Evolutionary conservation across 2,888 invertebrate genomes (phyloP).

Genomic region (Himalopsyche kuldschensis): DNA sequence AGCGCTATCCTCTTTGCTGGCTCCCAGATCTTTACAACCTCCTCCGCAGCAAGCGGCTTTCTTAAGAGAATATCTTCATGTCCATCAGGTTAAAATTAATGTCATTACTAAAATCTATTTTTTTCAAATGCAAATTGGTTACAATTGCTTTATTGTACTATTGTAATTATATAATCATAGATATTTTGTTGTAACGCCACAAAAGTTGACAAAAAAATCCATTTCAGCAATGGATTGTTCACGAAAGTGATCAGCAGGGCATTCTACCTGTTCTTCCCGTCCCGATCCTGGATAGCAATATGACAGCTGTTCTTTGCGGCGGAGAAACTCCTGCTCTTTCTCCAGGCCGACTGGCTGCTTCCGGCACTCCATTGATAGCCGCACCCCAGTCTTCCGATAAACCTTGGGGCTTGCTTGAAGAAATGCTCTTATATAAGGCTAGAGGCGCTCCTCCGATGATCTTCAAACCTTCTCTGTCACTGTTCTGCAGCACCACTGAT

Average conservation of each 20-base stretch:
- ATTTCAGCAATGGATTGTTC: conserved; percentile 56
- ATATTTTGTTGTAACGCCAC: too few species aligned
- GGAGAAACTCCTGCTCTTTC: conserved; percentile 56
- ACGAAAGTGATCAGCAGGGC: conserved; percentile 48
- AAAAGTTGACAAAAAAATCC: neutral
- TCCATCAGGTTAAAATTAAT: conserved; percentile 66
- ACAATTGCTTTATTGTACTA: too few species aligned
- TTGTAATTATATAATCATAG: too few species aligned
- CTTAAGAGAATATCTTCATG: conserved; percentile 83
- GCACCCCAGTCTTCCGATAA: conserved; percentile 36
- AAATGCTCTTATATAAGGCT: conserved; percentile 72
- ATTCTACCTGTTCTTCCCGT: conserved; percentile 69
- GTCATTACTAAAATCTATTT: too few species aligned
- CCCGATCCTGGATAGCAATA: conserved; percentile 70
- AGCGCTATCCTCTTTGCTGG: conserved; percentile 78
- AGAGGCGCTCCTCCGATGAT: conserved; percentile 71
- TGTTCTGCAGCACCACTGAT: conserved; percentile 70
- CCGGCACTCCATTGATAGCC: conserved; percentile 48
- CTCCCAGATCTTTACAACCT: conserved; percentile 70
- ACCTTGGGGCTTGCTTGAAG: conserved; percentile 76
- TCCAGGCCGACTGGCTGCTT: conserved; percentile 41
- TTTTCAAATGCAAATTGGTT: too few species aligned
- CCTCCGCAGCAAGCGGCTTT: conserved; percentile 77
- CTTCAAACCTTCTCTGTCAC: conserved; percentile 76
- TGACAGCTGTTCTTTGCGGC: conserved; percentile 70